phyloP scores from a whole-genome alignment of 2,113 vertebrate species.

The Mesocricetus auratus region DNA sequence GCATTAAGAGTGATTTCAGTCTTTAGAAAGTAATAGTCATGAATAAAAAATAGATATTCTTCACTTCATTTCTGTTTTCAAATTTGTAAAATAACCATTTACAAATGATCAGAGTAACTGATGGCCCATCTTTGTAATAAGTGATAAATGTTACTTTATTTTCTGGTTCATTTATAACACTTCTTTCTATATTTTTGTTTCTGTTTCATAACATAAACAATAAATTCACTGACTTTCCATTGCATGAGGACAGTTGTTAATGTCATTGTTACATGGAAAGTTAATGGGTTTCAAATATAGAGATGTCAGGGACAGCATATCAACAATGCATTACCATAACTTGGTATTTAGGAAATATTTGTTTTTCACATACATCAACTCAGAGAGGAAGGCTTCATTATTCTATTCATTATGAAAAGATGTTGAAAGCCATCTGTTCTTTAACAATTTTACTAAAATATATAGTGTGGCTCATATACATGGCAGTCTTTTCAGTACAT shows the following conservation, averaged over 20 bases:
- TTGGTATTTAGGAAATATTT: slow-evolving; percentile 46
- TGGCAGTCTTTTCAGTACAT: slow-evolving; percentile 4
- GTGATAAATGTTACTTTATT: slow-evolving; percentile 16
- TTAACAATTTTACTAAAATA: slow-evolving; percentile 58
- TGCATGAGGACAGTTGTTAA: neutral
- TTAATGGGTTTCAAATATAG: slow-evolving; percentile 43
- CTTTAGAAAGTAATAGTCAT: slow-evolving; percentile 1
- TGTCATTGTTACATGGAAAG: slow-evolving; percentile 29
- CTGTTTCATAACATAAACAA: neutral
- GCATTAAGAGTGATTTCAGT: neutral
- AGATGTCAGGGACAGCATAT: neutral
- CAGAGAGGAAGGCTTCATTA: slow-evolving; percentile 14
- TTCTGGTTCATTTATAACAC: neutral
- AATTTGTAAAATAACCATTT: neutral
- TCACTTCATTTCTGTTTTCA: neutral
- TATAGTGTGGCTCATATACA: neutral
- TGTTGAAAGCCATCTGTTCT: slow-evolving; percentile 52
- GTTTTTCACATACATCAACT: slow-evolving; percentile 46
- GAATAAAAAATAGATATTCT: neutral
- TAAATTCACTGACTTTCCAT: neutral
- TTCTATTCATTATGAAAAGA: slow-evolving; percentile 47
- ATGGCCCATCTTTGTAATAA: neutral
- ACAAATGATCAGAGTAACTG: neutral
- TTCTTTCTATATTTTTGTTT: neutral
- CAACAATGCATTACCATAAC: slow-evolving; percentile 45